These are phyloP conservation scores for Tortricodes alternella DNA, from an alignment of 2,888 invertebrate species.

Conservation along the genomic window DNA sequence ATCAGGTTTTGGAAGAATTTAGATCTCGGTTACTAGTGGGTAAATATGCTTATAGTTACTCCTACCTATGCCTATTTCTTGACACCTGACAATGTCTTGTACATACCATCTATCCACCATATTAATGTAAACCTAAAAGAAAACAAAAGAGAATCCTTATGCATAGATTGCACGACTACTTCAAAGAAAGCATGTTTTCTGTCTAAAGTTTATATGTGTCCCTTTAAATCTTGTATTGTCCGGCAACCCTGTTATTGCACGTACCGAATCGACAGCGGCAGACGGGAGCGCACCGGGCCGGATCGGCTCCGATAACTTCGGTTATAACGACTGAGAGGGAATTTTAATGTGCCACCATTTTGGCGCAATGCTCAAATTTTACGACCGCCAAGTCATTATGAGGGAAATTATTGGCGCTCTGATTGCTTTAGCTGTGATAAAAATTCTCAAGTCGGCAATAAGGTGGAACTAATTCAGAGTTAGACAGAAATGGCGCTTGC, in stretches of 20 bases:
- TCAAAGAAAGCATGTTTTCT: no score
- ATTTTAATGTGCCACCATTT: slow-evolving; percentile 83
- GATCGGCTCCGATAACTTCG: slow-evolving; percentile 76
- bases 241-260: not conserved
- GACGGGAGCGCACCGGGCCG: slow-evolving; percentile 43
- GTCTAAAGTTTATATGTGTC: no score
- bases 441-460: slow-evolving; percentile 81
- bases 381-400: slow-evolving; percentile 80
- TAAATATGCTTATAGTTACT: no score
- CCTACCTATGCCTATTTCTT: no score
- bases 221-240: not conserved
- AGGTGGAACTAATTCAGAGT: slow-evolving; percentile 80
- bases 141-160: no score
- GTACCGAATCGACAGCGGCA: slow-evolving; percentile 27
- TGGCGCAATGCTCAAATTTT: slow-evolving; percentile 83
- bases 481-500: slow-evolving; percentile 65
- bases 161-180: no score
- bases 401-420: slow-evolving; percentile 83
- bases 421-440: slow-evolving; percentile 82
- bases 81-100: no score
- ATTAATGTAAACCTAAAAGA: no score
- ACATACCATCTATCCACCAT: no score
- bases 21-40: no score
- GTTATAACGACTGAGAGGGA: slow-evolving; percentile 82
- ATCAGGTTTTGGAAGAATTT: no score